Base-by-base conservation (phyloP, 2,888 invertebrate species). In the Polylopha cassiicola region DNA sequence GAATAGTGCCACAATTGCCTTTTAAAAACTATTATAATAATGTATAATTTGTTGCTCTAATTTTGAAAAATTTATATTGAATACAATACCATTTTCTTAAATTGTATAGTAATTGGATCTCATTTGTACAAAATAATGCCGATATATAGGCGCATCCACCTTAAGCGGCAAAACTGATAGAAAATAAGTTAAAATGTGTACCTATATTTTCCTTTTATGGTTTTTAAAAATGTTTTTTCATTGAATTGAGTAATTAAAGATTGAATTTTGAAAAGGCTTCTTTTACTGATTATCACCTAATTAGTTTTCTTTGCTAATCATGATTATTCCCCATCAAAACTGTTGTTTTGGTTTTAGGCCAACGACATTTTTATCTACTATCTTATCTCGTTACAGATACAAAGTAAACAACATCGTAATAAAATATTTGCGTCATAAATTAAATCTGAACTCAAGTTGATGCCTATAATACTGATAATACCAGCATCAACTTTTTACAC, bases 141-240 rank as follows among this genome's bases (percentile, higher is more conserved):
- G 24, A 14, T 9, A 33, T 34, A 29, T 24, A 33, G 22, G 26
- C 32, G 33, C 13, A 28, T 18, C 41, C 23, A 29, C 48, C 33
- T 32, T 20, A 53, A 61, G 71, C 62, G 71, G 72, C 64, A 65
- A 54, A 68, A 69, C 67, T 61, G 46, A 61, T 76, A 74, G 66
- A 48, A 52, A 48, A 51, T 79, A 74, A 75, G 65, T 44, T 51
- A 64, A 68, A 55, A 65, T 63, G 60, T 71, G 71, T 63, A 73
- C 68, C 55, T 67, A 70, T 77, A 75, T 77, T 74, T 78, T 72
- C 64, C 64, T 52, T 53, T 47, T 69, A 68, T 65, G 55, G 57
- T 71, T 72, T 75, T 70, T 65, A 66, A 63, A 55, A 53, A 68
- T 73, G 65, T 73, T 75, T 73, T 68, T 65, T 50, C 50, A 53